A percentile compares a stretch with the other conserved stretches of the same genome.
Conservation (phyloP, 2,113 vertebrate genomes). For the Mus spicilegus region DNA sequence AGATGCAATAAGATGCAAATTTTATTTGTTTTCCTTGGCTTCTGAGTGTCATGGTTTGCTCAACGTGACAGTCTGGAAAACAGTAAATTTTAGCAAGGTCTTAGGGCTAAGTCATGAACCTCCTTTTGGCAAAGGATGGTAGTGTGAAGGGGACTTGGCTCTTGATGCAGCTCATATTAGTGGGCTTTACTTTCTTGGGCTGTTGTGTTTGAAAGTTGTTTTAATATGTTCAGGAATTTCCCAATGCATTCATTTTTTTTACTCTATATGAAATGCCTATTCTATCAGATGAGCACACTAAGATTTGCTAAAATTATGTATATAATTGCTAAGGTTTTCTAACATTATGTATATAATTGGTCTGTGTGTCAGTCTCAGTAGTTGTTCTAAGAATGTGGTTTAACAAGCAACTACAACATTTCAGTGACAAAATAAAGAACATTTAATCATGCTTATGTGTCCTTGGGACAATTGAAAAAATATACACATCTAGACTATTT, state of each 20-base stretch:
- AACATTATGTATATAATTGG: not conserved
- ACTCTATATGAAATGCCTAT: not conserved
- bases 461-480: not conserved
- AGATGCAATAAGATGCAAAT: slow-evolving; percentile 86
- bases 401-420: not conserved
- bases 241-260: not conserved
- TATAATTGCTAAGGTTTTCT: not conserved
- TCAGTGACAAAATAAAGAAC: not conserved
- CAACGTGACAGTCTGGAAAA: slow-evolving; percentile 87
- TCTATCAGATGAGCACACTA: not conserved
- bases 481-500: not conserved
- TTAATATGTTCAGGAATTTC: slow-evolving; percentile 11
- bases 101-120: slow-evolving; percentile 81
- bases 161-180: slow-evolving; percentile 56
- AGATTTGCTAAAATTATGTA: not conserved
- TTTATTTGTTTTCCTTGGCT: slow-evolving; percentile 90
- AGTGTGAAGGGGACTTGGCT: slow-evolving; percentile 69
- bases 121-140: slow-evolving; percentile 79
- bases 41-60: slow-evolving; percentile 89
- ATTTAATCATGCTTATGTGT: not conserved
- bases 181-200: slow-evolving; percentile 72
- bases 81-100: slow-evolving; percentile 83
- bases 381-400: not conserved
- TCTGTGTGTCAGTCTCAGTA: not conserved
- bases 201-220: slow-evolving; percentile 75